These are phyloP conservation scores for Eupithecia exiguata DNA, from an alignment of 2,888 invertebrate genomes.

Conservation along the genomic window DNA sequence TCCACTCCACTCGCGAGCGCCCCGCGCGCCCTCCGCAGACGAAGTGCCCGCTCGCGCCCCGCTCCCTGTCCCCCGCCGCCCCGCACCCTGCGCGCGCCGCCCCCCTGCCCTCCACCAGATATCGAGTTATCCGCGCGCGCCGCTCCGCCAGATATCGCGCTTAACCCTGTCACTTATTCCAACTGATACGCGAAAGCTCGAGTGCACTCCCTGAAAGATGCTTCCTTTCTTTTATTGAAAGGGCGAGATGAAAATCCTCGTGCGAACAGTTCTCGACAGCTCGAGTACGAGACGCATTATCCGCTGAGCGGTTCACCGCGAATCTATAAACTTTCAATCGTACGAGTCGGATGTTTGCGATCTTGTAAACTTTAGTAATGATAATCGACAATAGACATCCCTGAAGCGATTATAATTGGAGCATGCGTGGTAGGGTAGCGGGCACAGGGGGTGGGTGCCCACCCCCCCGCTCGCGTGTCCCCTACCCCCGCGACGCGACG, in stretches of 20 bases:
- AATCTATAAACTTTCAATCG: conserved; percentile 14
- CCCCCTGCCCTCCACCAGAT: conserved; percentile 51
- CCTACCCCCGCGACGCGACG: conserved; percentile 67
- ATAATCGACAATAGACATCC: conserved; percentile 80
- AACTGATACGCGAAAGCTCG: conserved; percentile 60
- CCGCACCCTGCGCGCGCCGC: too few relatives aligned
- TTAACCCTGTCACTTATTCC: conserved; percentile 68
- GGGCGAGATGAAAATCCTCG: conserved; percentile 40
- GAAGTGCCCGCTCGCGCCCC: conserved; percentile 79
- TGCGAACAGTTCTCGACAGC: conserved; percentile 30
- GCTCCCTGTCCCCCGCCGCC: conserved; percentile 83
- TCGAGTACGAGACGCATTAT: conserved; percentile 27
- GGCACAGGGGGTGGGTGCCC: conserved; percentile 45
- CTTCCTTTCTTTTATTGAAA: conserved; percentile 44
- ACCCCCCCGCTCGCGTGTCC: conserved; percentile 32
- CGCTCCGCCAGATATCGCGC: conserved; percentile 61
- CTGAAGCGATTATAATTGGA: conserved; percentile 84
- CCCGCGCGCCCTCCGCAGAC: conserved; percentile 79
- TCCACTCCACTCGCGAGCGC: conserved; percentile 67
- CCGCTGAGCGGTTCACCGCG: conserved; percentile 20
- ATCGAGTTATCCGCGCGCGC: conserved; percentile 73
- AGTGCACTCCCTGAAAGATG: conserved; percentile 49
- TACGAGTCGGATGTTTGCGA: conserved; percentile 31
- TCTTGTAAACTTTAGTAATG: conserved; percentile 36
- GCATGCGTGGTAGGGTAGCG: conserved; percentile 81